Evolutionary conservation across 1,140 invertebrate species (phyloP).

Genomic region (Pseudomyrmex gracilis): DNA sequence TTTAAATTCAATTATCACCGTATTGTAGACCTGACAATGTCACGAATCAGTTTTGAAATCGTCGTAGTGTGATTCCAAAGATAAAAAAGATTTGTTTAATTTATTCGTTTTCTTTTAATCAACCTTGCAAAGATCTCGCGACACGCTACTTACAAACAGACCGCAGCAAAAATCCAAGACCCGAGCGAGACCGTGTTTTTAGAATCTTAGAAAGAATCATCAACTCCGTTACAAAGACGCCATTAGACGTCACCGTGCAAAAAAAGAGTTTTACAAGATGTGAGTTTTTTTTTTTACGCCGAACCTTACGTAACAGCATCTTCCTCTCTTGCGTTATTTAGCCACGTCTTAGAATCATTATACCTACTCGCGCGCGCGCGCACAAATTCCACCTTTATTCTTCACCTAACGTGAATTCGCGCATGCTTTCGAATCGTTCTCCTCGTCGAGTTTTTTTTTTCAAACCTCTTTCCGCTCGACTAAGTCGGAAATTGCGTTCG

Average conservation of each 20-base stretch:
- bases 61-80: not conserved
- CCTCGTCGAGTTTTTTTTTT: slow-evolving; percentile 43
- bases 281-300: slow-evolving; percentile 67
- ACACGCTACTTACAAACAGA: not conserved
- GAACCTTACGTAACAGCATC: slow-evolving; percentile 78
- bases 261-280: slow-evolving; percentile 73
- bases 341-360: slow-evolving; percentile 54
- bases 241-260: slow-evolving; percentile 71
- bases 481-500: slow-evolving; percentile 45
- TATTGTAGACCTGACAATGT: not conserved
- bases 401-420: slow-evolving; percentile 40
- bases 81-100: not conserved
- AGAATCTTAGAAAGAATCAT: not conserved
- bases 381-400: slow-evolving; percentile 49
- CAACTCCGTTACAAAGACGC: slow-evolving; percentile 51
- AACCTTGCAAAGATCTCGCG: not conserved
- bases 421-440: slow-evolving; percentile 13
- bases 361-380: slow-evolving; percentile 35
- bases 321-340: slow-evolving; percentile 78
- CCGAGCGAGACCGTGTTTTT: slow-evolving; percentile 13
- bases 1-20: slow-evolving; percentile 6
- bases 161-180: not conserved
- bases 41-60: not conserved
- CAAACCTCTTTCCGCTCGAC: slow-evolving; percentile 56
- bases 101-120: slow-evolving; percentile 8